Evolutionary conservation across 1,140 invertebrate species (phyloP).

Genomic region (Ips typographus): DNA sequence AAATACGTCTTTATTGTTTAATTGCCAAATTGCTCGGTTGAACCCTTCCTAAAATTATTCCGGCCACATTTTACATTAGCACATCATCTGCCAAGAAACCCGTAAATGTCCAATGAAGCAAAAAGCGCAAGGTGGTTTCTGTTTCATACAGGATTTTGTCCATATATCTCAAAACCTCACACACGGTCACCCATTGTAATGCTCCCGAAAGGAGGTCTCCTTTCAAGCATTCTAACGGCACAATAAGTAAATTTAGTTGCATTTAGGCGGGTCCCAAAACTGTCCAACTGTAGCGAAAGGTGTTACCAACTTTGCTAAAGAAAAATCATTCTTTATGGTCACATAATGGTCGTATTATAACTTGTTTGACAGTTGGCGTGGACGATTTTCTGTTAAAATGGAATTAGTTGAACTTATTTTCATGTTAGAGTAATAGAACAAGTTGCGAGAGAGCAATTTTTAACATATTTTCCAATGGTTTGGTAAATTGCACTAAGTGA

Average conservation of each 20-base stretch:
- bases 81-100: background rate
- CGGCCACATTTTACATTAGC: slow-evolving; percentile 1
- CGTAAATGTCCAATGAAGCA: slow-evolving; percentile 1
- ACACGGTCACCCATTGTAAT: slow-evolving; percentile 20
- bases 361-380: slow-evolving; percentile 16
- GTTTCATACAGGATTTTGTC: slow-evolving; percentile 20
- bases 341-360: slow-evolving; percentile 16
- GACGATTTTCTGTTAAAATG: too few relatives aligned
- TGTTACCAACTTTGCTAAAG: slow-evolving; percentile 13
- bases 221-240: slow-evolving; percentile 12
- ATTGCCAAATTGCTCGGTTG: slow-evolving; percentile 11
- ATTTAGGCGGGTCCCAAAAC: slow-evolving; percentile 22
- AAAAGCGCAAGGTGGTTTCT: slow-evolving; percentile 27
- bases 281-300: slow-evolving; percentile 17
- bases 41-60: slow-evolving; percentile 3
- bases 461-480: too few relatives aligned
- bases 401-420: too few relatives aligned
- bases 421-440: too few relatives aligned
- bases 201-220: slow-evolving; percentile 9
- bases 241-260: slow-evolving; percentile 29
- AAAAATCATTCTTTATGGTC: slow-evolving; percentile 7
- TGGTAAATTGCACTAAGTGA: too few relatives aligned
- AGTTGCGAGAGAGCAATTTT: too few relatives aligned
- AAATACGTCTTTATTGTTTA: slow-evolving; percentile 25
- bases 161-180: slow-evolving; percentile 16